Evolutionary conservation across 92 coral and sea anemone genomes (phyloP).

Genomic region (Epizoanthus rinbou): DNA sequence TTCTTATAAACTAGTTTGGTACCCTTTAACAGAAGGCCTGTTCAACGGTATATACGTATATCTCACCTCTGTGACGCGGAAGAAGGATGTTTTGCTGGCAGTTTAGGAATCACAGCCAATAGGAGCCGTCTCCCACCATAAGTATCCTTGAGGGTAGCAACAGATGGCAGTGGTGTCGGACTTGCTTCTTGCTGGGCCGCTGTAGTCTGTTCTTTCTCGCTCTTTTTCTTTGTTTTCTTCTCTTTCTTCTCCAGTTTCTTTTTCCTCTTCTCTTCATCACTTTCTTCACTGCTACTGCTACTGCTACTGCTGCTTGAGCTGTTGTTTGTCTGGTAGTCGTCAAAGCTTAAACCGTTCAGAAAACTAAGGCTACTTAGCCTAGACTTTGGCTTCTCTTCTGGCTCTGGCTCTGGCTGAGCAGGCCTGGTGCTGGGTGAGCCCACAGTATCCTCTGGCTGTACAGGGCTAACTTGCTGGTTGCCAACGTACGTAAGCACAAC

Average conservation of each 20-base stretch:
- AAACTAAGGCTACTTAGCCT: slow-evolving; percentile 23
- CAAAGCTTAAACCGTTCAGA: slow-evolving; percentile 18
- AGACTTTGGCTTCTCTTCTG: slow-evolving; percentile 20
- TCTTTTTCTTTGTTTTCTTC: slow-evolving; percentile 1
- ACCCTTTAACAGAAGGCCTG: no score
- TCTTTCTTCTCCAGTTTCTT: not conserved
- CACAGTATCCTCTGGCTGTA: not conserved
- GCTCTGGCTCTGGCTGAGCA: slow-evolving; percentile 16
- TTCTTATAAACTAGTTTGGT: no score
- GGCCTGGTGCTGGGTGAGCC: not conserved
- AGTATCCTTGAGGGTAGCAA: slow-evolving; percentile 69
- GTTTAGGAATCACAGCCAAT: slow-evolving; percentile 69
- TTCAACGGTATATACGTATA: not conserved
- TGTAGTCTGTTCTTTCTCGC: slow-evolving; percentile 21
- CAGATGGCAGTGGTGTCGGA: slow-evolving; percentile 44
- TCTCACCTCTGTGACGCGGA: slow-evolving; percentile 81
- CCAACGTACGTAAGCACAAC: slow-evolving; percentile 71
- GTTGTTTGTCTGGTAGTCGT: not conserved
- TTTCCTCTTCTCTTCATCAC: slow-evolving; percentile 4
- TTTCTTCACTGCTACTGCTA: slow-evolving; percentile 36
- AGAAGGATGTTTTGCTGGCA: slow-evolving; percentile 69
- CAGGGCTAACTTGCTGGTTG: slow-evolving; percentile 52
- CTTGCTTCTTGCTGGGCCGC: slow-evolving; percentile 36
- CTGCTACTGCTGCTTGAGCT: not conserved
- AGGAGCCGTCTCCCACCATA: slow-evolving; percentile 67